Evolutionary conservation across 2,888 invertebrate species (phyloP).

Genomic region (Oligia latruncula): DNA sequence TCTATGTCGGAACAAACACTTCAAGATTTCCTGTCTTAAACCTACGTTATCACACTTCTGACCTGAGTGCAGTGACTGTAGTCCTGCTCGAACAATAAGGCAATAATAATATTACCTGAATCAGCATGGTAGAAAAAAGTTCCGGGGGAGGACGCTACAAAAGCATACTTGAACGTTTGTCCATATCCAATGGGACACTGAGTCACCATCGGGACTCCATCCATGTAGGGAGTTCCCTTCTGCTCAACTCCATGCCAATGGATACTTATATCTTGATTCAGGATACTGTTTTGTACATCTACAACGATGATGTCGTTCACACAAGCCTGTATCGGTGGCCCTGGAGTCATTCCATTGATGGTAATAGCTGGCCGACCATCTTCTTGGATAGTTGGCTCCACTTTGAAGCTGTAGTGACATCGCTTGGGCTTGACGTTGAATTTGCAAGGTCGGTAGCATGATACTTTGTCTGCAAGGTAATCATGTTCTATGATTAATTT

Average conservation of each 20-base stretch:
- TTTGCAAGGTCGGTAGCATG: constrained; percentile 87
- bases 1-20: neutral
- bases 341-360: constrained; percentile 84
- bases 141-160: constrained; percentile 92
- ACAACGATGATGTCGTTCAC: constrained; percentile 93
- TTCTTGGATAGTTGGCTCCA: constrained; percentile 78
- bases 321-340: constrained; percentile 91
- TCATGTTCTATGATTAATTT: neutral
- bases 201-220: constrained; percentile 94
- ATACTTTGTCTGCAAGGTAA: constrained; percentile 78
- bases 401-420: constrained; percentile 83
- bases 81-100: neutral
- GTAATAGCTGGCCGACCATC: constrained; percentile 78
- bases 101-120: constrained; percentile 79
- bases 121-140: constrained; percentile 94
- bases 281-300: constrained; percentile 93
- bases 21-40: neutral
- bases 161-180: constrained; percentile 93
- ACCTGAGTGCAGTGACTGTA: neutral
- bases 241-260: constrained; percentile 94
- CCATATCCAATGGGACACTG: constrained; percentile 93
- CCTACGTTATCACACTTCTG: neutral
- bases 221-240: constrained; percentile 93
- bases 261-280: constrained; percentile 92
- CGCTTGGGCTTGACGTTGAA: constrained; percentile 87